Evolutionary conservation across 2,797 vertebrate genomes (phyloP).

Genomic region (Manis crassicaudata): DNA sequence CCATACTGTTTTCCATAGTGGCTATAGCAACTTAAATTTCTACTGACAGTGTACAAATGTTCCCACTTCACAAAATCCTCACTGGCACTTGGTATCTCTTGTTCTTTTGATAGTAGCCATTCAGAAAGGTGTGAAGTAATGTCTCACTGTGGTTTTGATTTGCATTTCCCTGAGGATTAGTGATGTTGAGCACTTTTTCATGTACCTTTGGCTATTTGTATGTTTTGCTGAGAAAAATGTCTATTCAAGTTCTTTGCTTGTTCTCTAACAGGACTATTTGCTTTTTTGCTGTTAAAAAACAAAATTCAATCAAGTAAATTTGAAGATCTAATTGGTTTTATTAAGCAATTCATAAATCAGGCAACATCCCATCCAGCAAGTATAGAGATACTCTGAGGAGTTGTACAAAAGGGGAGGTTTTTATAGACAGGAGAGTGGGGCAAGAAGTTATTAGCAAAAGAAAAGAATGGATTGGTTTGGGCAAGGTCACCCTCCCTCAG

Average conservation of each 20-base stretch:
- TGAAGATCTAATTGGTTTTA: no score
- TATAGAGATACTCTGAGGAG: no score
- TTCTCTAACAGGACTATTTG: not conserved
- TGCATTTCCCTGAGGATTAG: not conserved
- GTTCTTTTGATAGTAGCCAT: not conserved
- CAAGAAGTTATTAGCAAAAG: no score
- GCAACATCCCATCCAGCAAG: no score
- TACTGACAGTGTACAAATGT: not conserved
- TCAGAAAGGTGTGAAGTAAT: not conserved
- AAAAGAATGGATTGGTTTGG: no score
- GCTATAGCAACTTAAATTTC: not conserved
- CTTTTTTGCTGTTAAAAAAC: not conserved
- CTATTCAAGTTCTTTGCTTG: not conserved
- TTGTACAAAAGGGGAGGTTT: no score
- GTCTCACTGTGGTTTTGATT: not conserved
- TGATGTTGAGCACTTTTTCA: not conserved
- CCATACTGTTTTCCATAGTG: not conserved
- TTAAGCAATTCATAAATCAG: no score
- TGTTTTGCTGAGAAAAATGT: not conserved
- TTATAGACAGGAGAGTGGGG: no score
- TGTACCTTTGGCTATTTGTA: not conserved
- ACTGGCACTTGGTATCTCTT: not conserved
- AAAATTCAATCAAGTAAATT: no score
- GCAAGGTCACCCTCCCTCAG: no score
- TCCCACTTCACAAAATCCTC: not conserved